Evolutionary conservation across 1,140 invertebrate genomes (phyloP).

Genomic region (Sycophaga agraensis): DNA sequence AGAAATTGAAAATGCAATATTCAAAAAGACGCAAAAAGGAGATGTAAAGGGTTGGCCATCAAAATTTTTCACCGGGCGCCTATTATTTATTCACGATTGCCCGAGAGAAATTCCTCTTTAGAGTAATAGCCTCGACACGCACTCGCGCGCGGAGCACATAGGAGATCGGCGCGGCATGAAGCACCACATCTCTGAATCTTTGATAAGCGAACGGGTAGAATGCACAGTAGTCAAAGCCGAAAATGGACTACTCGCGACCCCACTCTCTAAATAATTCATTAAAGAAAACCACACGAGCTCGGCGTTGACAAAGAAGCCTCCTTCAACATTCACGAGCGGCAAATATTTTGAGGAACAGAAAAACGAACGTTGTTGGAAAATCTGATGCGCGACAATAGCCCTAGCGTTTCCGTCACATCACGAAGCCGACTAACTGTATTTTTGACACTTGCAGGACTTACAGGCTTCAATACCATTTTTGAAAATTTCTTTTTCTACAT

Average conservation of each 20-base stretch:
- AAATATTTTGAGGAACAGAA: conserved; percentile 2
- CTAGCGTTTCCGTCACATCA: too few relatives aligned
- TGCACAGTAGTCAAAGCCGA: background rate
- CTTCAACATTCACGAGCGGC: conserved; percentile 9
- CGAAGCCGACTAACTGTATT: too few relatives aligned
- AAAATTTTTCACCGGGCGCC: background rate
- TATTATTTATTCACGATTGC: background rate
- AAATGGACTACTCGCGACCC: too few relatives aligned
- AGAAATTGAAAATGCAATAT: conserved; percentile 32
- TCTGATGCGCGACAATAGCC: too few relatives aligned
- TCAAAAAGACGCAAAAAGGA: conserved; percentile 14
- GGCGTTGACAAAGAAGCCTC: background rate
- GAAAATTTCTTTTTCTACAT: too few relatives aligned
- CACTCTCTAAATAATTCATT: conserved; percentile 25
- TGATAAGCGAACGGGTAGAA: background rate
- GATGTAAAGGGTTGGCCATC: too few relatives aligned
- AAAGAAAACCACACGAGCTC: background rate
- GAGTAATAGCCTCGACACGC: background rate
- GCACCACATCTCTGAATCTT: too few relatives aligned
- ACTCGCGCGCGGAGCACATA: background rate
- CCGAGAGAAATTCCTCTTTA: background rate
- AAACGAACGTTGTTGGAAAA: background rate
- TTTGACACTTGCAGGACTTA: too few relatives aligned
- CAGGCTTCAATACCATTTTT: too few relatives aligned
- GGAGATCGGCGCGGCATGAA: too few relatives aligned